Conservation (phyloP, 2,113 vertebrate species). For the Triplophysa siluroides region DNA sequence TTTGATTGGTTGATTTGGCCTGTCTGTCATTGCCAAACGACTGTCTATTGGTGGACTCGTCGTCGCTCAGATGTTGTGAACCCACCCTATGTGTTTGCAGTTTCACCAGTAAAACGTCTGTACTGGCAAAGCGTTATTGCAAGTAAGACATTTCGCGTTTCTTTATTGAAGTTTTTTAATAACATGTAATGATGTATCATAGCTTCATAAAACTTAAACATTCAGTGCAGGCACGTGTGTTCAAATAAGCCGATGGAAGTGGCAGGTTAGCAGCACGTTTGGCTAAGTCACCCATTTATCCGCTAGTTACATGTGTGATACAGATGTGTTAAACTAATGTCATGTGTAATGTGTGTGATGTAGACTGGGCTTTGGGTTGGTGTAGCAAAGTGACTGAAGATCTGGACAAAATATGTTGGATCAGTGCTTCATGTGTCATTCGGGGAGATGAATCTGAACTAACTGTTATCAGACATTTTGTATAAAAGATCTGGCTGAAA, state of each 20-base stretch:
- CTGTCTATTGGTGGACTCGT: slow-evolving; percentile 5
- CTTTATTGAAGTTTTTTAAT: not conserved
- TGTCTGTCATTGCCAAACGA: not conserved
- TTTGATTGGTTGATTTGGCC: not conserved
- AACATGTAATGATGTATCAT: not conserved
- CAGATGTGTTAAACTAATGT: not conserved
- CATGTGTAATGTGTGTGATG: not conserved
- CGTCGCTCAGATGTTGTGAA: not conserved
- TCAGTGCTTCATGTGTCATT: too few relatives aligned
- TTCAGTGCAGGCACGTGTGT: not conserved
- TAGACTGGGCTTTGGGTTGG: not conserved
- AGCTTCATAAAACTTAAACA: not conserved
- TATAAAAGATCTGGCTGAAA: not conserved
- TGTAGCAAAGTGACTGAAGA: not conserved
- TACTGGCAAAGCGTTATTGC: slow-evolving; percentile 4
- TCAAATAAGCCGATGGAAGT: not conserved
- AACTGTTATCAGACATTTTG: not conserved
- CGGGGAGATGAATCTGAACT: too few relatives aligned
- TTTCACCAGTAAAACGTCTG: slow-evolving; percentile 6
- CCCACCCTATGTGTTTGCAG: slow-evolving; percentile 26
- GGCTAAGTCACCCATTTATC: not conserved
- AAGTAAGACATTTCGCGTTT: slow-evolving; percentile 9
- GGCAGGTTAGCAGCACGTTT: not conserved
- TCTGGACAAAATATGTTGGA: too few relatives aligned
- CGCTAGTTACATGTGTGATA: not conserved